Conservation (phyloP, 2,888 invertebrate species). For the Amitus sp. region DNA sequence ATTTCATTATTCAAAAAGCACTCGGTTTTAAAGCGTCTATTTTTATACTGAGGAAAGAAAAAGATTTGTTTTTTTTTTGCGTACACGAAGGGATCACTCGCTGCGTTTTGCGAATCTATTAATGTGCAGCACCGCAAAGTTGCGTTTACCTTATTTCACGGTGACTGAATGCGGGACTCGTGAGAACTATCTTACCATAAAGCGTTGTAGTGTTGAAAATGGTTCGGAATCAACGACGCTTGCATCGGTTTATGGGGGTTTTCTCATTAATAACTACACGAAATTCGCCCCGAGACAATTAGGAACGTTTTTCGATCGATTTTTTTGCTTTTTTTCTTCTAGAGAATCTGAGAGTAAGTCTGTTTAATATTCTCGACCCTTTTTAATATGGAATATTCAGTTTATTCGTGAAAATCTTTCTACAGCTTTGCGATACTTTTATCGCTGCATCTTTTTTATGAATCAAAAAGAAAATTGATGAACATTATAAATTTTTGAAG, state of each 20-base stretch:
- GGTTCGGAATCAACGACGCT: slow-evolving; percentile 5
- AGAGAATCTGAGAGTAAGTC: too few species aligned
- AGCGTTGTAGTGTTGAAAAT: slow-evolving; percentile 17
- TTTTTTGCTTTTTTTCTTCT: not conserved
- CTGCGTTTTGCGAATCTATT: slow-evolving; percentile 31
- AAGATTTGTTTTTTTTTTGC: slow-evolving; percentile 11
- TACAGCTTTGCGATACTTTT: too few species aligned
- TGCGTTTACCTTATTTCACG: slow-evolving; percentile 34
- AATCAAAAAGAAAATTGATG: too few species aligned
- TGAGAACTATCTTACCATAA: slow-evolving; percentile 30
- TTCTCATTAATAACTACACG: not conserved
- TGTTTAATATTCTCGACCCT: too few species aligned
- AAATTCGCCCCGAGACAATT: not conserved
- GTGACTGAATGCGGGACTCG: slow-evolving; percentile 25
- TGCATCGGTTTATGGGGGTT: not conserved
- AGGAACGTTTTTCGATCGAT: too few species aligned
- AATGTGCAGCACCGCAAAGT: slow-evolving; percentile 20
- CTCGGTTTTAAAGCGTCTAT: too few species aligned
- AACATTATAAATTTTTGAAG: too few species aligned
- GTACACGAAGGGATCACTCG: not conserved
- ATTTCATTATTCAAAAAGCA: too few species aligned
- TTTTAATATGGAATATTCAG: too few species aligned
- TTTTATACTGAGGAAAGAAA: not conserved
- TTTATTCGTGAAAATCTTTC: too few species aligned
- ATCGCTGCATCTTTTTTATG: too few species aligned